Evolutionary conservation across 1,140 invertebrate genomes (phyloP), one percentile per base, ranked within the genome.

Genomic region (Armadillidium nasatum): DNA sequence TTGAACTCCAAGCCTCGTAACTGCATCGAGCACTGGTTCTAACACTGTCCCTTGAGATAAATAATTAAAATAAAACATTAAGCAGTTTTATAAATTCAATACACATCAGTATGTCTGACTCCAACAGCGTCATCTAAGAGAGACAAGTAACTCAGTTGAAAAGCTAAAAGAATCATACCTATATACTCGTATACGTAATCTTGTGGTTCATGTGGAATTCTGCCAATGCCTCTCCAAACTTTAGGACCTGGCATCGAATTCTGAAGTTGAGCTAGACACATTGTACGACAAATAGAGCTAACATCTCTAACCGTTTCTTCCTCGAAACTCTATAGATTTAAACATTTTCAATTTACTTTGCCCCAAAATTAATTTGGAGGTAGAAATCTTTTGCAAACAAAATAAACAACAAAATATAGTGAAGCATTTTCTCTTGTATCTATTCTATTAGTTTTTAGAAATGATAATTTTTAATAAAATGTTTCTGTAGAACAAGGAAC

Each of bases 251-350:
- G 92, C 85, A 92, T 92, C 79, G 90, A 90, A 85, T 93, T 90
- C 9, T 90, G 90, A 45, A 93, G 86, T 83, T 91, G 91, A 10
- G 91, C 91, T 72, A 93, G 84, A 82, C 90, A 91, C 0, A 89
- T 88, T 7, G 90, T 89, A 10, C 88, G 88, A 82, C 91, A 92
- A 44, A 92, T 90, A 10, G 86, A 87, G 10, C 90, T 89, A 71
- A 93, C 82, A 67, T 89, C 89, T 43, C 86, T 85, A 66, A 90
- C 87, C 82, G 91, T 91, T 84, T 90, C 88, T 10, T 87, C 86
- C n/a, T 89, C 88, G 21, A 89, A 87, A 60, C 0, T 19, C 2
- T 60, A 15, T 60, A 10, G 46, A n/a, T 33, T 33, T 33, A 33
- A 33, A 33, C 33, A 33, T 33, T 33, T 33, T 33, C 33, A 33